phyloP scores from a whole-genome alignment of 2,113 vertebrate genomes.

The Larimichthys crocea region DNA sequence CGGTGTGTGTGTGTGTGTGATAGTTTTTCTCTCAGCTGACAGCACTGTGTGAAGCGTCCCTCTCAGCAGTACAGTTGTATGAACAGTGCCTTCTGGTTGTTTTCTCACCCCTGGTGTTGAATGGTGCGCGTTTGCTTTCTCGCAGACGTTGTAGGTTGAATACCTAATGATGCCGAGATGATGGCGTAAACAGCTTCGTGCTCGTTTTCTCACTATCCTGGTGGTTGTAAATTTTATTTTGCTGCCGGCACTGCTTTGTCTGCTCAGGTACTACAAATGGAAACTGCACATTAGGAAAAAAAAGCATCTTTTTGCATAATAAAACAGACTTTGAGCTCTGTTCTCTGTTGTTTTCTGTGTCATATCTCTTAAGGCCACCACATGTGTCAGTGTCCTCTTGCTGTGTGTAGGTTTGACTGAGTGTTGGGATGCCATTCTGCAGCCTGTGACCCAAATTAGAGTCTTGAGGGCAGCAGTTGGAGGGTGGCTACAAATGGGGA shows the following conservation, averaged over 20 bases:
- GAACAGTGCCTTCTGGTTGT: constrained; percentile 52
- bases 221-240: not conserved
- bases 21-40: constrained; percentile 58
- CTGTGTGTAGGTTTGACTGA: constrained; percentile 58
- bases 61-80: constrained; percentile 39
- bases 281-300: not conserved
- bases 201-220: not conserved
- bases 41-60: constrained; percentile 52
- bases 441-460: constrained; percentile 84
- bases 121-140: constrained; percentile 62
- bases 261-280: no score
- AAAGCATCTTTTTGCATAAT: not conserved
- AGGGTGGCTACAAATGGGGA: constrained; percentile 61
- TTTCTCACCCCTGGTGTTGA: constrained; percentile 50
- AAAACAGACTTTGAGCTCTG: not conserved
- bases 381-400: constrained; percentile 44
- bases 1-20: constrained; percentile 30
- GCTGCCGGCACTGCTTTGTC: not conserved
- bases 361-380: constrained; percentile 10
- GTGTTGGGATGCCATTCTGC: constrained; percentile 77
- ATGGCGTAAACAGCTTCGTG: not conserved
- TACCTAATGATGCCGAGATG: constrained; percentile 27
- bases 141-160: constrained; percentile 9
- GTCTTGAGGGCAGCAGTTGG: constrained; percentile 72
- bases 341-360: not conserved